Evolutionary conservation across 1,140 invertebrate species (phyloP).

Genomic region (Paracyclopina nana): DNA sequence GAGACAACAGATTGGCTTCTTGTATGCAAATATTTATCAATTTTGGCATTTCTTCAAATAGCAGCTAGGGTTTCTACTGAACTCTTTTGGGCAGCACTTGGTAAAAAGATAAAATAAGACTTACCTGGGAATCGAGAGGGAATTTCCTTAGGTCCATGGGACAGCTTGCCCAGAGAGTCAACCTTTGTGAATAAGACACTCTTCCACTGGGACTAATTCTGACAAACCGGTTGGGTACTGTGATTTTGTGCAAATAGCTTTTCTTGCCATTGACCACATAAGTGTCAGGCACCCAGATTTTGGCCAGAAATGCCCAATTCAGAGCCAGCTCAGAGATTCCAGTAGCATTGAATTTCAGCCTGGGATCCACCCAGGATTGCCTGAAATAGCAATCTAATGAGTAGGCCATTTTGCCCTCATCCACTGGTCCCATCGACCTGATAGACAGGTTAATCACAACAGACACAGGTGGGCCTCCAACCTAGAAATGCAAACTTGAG

Average conservation of each 20-base stretch:
- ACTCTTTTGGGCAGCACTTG: too few relatives aligned
- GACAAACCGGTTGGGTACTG: slow-evolving; percentile 33
- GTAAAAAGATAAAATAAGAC: too few relatives aligned
- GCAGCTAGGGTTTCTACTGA: too few relatives aligned
- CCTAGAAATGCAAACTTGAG: background rate
- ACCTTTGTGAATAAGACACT: slow-evolving; percentile 25
- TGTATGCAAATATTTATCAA: too few relatives aligned
- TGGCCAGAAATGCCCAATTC: slow-evolving; percentile 30
- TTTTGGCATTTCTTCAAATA: too few relatives aligned
- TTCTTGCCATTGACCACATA: slow-evolving; percentile 38
- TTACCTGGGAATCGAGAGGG: slow-evolving; percentile 39
- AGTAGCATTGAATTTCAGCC: slow-evolving; percentile 27
- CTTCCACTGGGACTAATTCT: slow-evolving; percentile 10
- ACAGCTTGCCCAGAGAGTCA: slow-evolving; percentile 40
- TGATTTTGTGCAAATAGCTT: slow-evolving; percentile 39
- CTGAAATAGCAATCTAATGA: slow-evolving; percentile 41
- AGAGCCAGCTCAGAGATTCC: slow-evolving; percentile 28
- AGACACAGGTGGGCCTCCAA: slow-evolving; percentile 6
- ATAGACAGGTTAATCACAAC: slow-evolving; percentile 12
- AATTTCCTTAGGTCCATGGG: slow-evolving; percentile 40
- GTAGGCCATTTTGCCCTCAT: slow-evolving; percentile 28
- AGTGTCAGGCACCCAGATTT: slow-evolving; percentile 40
- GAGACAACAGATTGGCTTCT: too few relatives aligned
- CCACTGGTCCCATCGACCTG: slow-evolving; percentile 17
- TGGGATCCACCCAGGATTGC: slow-evolving; percentile 35